phyloP scores from a whole-genome alignment of 1,140 invertebrate species.

The Aphaenogaster rudis region DNA sequence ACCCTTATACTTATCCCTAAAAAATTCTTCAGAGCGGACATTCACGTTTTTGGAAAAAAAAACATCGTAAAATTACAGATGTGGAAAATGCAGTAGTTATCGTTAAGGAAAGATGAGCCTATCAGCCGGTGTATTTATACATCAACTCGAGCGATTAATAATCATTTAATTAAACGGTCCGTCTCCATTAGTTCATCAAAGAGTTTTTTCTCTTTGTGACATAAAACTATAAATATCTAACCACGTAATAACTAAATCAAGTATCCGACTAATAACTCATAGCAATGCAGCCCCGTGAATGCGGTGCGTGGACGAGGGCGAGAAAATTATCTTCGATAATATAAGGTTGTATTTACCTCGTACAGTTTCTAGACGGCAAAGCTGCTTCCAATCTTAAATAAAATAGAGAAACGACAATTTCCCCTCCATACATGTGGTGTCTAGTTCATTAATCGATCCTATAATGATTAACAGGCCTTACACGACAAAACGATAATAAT shows the following conservation, averaged over 20 bases:
- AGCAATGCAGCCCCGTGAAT: slow-evolving; percentile 4
- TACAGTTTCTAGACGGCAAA: not conserved
- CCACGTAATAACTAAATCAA: slow-evolving; percentile 33
- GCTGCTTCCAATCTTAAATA: slow-evolving; percentile 23
- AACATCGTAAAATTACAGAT: not conserved
- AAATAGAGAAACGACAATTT: slow-evolving; percentile 14
- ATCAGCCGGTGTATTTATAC: not conserved
- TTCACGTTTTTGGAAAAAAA: not conserved
- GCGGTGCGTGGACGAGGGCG: slow-evolving; percentile 7
- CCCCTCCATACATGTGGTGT: not conserved
- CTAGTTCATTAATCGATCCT: slow-evolving; percentile 4
- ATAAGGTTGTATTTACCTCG: slow-evolving; percentile 9
- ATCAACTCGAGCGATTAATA: slow-evolving; percentile 18
- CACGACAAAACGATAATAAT: not conserved
- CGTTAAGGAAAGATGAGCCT: not conserved
- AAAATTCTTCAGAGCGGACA: not conserved
- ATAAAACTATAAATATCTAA: not conserved
- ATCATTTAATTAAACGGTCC: slow-evolving; percentile 36
- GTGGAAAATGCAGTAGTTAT: not conserved
- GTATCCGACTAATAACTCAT: slow-evolving; percentile 31
- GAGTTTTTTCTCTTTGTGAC: slow-evolving; percentile 25
- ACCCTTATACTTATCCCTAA: too few relatives aligned
- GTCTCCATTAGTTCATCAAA: slow-evolving; percentile 24
- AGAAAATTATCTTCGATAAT: slow-evolving; percentile 38
- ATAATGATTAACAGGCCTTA: slow-evolving; percentile 5